These are phyloP conservation scores for Strigamia crassipes DNA, from an alignment of 2,888 invertebrate genomes.

Conservation along the genomic window DNA sequence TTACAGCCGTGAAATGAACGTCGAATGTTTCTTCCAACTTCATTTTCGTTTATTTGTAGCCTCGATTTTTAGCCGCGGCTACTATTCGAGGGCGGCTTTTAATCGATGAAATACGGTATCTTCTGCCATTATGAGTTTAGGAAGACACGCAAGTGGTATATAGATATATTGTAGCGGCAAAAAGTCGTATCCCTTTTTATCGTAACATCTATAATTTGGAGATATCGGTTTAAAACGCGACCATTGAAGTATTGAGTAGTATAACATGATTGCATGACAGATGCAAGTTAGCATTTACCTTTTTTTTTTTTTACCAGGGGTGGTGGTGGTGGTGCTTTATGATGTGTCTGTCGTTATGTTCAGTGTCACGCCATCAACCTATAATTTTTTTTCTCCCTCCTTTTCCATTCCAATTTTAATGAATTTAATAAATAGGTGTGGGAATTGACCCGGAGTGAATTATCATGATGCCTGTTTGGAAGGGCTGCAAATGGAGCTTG, in stretches of 20 bases:
- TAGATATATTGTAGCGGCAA: too few relatives aligned
- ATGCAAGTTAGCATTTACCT: neutral
- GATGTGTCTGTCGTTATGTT: slow-evolving; percentile 30
- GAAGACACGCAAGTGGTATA: too few relatives aligned
- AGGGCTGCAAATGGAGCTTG: neutral
- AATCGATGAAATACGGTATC: too few relatives aligned
- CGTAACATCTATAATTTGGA: too few relatives aligned
- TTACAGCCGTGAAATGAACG: too few relatives aligned
- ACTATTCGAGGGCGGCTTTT: too few relatives aligned
- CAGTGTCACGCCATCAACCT: neutral
- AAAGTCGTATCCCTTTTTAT: too few relatives aligned
- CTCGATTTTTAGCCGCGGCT: too few relatives aligned
- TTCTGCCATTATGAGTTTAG: too few relatives aligned
- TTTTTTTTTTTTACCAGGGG: neutral
- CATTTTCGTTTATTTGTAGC: too few relatives aligned
- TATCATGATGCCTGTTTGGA: neutral
- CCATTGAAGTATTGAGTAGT: neutral
- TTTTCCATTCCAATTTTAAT: slow-evolving; percentile 13
- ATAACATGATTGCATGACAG: slow-evolving; percentile 19
- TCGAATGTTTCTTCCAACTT: too few relatives aligned
- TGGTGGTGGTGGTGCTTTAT: neutral
- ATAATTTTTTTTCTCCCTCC: neutral
- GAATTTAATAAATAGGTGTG: slow-evolving; percentile 30
- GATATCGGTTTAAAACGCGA: too few relatives aligned
- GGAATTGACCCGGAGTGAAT: slow-evolving; percentile 14